Evolutionary conservation across 2,113 vertebrate genomes (phyloP), one percentile per base, ranked within the genome.

Genomic region (Elachura formosa): DNA sequence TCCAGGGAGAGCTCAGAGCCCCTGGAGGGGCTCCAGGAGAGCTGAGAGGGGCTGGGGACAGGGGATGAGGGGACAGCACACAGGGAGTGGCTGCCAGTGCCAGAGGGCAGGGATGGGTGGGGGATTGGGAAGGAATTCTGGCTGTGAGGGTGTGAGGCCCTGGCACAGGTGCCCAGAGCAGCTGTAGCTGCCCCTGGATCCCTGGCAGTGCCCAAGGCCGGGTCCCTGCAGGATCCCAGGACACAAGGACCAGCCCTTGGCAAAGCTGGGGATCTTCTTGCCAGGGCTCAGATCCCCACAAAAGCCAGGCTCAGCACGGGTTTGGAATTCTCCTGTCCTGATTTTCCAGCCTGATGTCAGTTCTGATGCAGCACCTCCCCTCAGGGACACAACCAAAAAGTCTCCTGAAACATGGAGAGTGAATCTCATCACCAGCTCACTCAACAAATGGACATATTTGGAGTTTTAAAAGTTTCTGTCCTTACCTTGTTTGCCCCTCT

Each of bases 81-180:
- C 8, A 11, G 56, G 56, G 74, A 62, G 63, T 78, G 55, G 46
- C 22, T 52, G 9, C 13, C 14, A 56, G 0, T 64, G 81, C 14
- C 40, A 66, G 31, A 85, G 59, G 52, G 34, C 36, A 51, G 52
- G 19, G 19, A 0, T 14, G 1, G 48, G 3, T 76, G 43, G 45
- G 62, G 49, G 1, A 19, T 16, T 48, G 55, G 48, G 38, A 52
- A 61, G 36, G 3, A 38, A 61, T 77, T 52, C 1, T 87, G 23
- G 0, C 1, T 87, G 23, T 0, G 72, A 62, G 48, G 16, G 7
- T 24, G n/a, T 4, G 0, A 43, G 21, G 11, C 11, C 9, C 28
- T 86, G 62, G 52, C 5, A 26, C 4, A 28, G 63, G 0, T 68
- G 1, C 10, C 24, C 66, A 63, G 41, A 63, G 25, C 0, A 23